phyloP scores from a whole-genome alignment of 2,888 invertebrate genomes.

The Epirrita christyi region DNA sequence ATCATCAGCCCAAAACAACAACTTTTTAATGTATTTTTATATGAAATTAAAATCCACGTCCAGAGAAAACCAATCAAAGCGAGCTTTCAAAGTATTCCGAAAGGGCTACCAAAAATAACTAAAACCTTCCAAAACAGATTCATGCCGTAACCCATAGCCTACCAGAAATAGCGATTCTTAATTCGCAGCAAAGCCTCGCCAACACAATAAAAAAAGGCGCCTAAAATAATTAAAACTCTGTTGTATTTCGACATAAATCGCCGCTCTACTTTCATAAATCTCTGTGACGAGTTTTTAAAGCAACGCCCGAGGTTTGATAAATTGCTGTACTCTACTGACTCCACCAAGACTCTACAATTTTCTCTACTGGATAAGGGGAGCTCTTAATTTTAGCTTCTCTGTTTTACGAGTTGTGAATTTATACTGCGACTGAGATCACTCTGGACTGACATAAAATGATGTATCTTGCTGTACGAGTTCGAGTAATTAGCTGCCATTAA shows the following conservation, averaged over 20 bases:
- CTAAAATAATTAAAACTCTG: conserved; percentile 44
- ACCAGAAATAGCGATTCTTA: conserved; percentile 14
- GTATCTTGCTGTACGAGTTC: conserved; percentile 6
- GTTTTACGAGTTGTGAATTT: conserved; percentile 48
- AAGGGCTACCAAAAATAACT: no score
- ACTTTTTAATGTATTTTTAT: no score
- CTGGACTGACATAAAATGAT: conserved; percentile 13
- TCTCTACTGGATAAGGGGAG: conserved; percentile 33
- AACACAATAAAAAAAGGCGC: conserved; percentile 29
- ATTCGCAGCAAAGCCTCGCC: conserved; percentile 8
- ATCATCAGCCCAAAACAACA: no score
- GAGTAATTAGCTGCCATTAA: not conserved
- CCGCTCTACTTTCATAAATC: conserved; percentile 48
- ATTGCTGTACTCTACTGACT: conserved; percentile 37
- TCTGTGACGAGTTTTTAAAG: conserved; percentile 57
- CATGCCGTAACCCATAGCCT: not conserved
- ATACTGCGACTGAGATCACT: conserved; percentile 20
- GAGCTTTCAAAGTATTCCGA: no score
- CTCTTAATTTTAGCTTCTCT: conserved; percentile 48
- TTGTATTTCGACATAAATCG: conserved; percentile 43
- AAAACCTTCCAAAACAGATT: not conserved
- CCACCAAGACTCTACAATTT: conserved; percentile 13
- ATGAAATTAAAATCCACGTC: no score
- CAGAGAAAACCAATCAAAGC: no score
- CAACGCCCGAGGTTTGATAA: conserved; percentile 48